Percentiles rank a stretch among this genome's conserved stretches.
These are phyloP conservation scores for Zelostemma sp. DNA, from an alignment of 1,140 invertebrate species.

Conservation along the genomic window DNA sequence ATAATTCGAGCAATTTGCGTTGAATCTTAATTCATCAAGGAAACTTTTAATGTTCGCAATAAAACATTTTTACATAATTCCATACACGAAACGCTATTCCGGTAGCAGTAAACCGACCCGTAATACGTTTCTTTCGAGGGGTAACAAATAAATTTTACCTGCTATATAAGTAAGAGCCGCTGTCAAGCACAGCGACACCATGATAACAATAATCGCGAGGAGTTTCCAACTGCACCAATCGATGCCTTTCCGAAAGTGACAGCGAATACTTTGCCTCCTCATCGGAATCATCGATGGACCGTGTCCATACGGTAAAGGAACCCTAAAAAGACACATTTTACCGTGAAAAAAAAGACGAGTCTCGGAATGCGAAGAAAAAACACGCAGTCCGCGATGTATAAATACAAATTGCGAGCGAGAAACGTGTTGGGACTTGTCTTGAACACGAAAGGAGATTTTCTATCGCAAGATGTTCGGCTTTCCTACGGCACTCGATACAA, in stretches of 20 bases:
- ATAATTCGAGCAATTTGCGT: too few species aligned
- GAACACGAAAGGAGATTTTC: neutral
- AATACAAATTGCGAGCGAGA: neutral
- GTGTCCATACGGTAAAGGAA: conserved; percentile 67
- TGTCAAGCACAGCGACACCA: conserved; percentile 83
- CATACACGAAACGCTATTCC: too few species aligned
- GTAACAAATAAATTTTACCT: conserved; percentile 72
- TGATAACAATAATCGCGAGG: conserved; percentile 87
- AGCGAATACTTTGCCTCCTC: conserved; percentile 72
- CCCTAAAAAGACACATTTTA: conserved; percentile 46
- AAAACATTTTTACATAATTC: too few species aligned
- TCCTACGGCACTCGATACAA: conserved; percentile 36
- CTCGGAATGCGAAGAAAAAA: too few species aligned
- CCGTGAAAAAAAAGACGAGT: too few species aligned
- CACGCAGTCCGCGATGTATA: too few species aligned
- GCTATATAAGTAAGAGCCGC: conserved; percentile 89
- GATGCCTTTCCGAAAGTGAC: conserved; percentile 90
- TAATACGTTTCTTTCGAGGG: too few species aligned
- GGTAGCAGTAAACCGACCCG: too few species aligned
- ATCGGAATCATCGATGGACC: conserved; percentile 67
- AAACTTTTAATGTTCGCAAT: too few species aligned
- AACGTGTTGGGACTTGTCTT: neutral
- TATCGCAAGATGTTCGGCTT: conserved; percentile 43
- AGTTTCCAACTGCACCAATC: conserved; percentile 93
- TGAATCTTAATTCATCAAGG: too few species aligned